Base-by-base conservation (phyloP, 2,797 vertebrate species). In the Sebastes umbrosus region DNA sequence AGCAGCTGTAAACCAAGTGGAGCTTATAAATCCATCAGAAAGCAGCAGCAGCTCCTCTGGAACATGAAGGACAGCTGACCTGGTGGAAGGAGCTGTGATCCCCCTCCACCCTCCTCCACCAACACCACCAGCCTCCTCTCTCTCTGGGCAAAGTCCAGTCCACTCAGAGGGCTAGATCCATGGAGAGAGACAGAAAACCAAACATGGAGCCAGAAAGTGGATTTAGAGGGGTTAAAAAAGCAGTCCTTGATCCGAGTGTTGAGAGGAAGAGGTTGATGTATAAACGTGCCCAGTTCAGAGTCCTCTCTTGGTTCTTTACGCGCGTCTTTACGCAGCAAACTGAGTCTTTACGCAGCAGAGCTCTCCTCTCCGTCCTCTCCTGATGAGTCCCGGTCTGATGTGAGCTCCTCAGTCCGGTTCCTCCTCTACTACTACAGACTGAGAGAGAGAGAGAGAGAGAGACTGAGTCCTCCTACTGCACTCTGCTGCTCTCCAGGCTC, bases 21-120 rank as follows among this genome's bases (percentile, higher is more conserved):
- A 69, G 62, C 16, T 83, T 84, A 91, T 92, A 94, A 88, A 95
- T 95, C 94, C 95, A 93, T 87, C 58, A 76, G 83, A 84, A 88
- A 77, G 29, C 6, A 29, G 29, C 29, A 29, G 29, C 67, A 72
- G 82, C 34, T 9, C 72, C 34, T 39, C 29, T 59, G 75, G 63
- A 85, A 80, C 80, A 69, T 57, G 75, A 90, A 71, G 82, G 87
- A 85, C 90, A 89, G 88, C 88, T 87, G 85, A 65, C 75, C 84
- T 29, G 46, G 29, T 20, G 76, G 54, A 80, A 74, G 55, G 84
- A 82, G 80, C 69, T 64, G 80, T 18, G 76, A 86, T 90, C 80
- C 87, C 81, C 86, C 43, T 29, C 29, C 29, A 29, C 29, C 29
- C 29, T 29, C 29, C 29, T 6, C 29, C 29, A 29, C 29, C 29